These are phyloP conservation scores for Pseudopleuronectes americanus DNA, from an alignment of 2,797 vertebrate species.

Conservation along the genomic window DNA sequence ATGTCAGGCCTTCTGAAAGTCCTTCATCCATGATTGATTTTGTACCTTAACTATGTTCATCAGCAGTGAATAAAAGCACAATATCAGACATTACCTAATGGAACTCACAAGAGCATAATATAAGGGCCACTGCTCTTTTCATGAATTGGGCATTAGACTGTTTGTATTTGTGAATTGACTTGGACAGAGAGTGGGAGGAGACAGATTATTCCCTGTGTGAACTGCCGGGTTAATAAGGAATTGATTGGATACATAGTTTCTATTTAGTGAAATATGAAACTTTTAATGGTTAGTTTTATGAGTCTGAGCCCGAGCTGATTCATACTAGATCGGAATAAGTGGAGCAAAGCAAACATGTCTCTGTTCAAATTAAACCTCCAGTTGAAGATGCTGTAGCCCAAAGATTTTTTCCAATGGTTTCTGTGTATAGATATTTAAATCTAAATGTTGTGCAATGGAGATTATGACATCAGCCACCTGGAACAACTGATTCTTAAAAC, in stretches of 20 bases:
- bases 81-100: constrained; percentile 41
- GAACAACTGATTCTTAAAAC: constrained; percentile 12
- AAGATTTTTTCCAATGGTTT: neutral
- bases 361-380: neutral
- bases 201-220: constrained; percentile 14
- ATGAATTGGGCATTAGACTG: constrained; percentile 22
- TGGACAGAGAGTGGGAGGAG: neutral
- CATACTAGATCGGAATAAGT: neutral
- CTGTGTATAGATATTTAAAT: constrained; percentile 2
- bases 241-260: constrained; percentile 33
- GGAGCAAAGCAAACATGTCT: neutral
- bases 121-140: constrained; percentile 25
- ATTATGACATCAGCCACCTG: neutral
- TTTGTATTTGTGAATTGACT: constrained; percentile 29
- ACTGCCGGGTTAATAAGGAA: constrained; percentile 36
- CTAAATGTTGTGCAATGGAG: neutral
- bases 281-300: constrained; percentile 28
- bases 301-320: constrained; percentile 28
- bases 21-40: constrained; percentile 28
- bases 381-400: neutral
- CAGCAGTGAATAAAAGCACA: constrained; percentile 10
- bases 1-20: constrained; percentile 3
- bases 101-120: constrained; percentile 23
- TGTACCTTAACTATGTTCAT: constrained; percentile 42
- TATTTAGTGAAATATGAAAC: constrained; percentile 29